Conservation (phyloP, 2,113 vertebrate species). For the Neotoma lepida region DNA sequence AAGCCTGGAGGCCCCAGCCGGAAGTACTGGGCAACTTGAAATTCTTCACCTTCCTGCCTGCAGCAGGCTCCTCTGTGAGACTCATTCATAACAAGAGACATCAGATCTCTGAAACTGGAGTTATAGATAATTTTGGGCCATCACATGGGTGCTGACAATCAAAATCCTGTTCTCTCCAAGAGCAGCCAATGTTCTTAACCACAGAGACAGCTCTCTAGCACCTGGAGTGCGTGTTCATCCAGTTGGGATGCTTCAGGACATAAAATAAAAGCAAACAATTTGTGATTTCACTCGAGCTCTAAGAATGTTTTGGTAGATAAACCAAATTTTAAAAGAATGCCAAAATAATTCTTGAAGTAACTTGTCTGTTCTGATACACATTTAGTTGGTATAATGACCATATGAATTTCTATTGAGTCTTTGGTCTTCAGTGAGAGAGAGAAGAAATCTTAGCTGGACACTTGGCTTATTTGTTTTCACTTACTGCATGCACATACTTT, state of each 20-base stretch:
- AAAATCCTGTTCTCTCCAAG: not conserved
- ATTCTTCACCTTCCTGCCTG: slow-evolving; percentile 10
- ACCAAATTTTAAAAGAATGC: not conserved
- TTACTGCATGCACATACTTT: not conserved
- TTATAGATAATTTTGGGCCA: not conserved
- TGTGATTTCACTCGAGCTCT: slow-evolving; percentile 29
- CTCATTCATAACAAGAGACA: slow-evolving; percentile 1
- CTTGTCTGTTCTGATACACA: not conserved
- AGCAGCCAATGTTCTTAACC: not conserved
- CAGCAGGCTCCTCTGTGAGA: slow-evolving; percentile 7
- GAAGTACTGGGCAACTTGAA: slow-evolving; percentile 30
- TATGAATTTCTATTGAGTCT: not conserved
- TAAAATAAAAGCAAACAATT: slow-evolving; percentile 34
- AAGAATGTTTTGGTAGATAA: slow-evolving; percentile 34
- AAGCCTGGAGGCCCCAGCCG: slow-evolving; percentile 34
- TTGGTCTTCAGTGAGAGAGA: slow-evolving; percentile 12
- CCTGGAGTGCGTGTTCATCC: not conserved
- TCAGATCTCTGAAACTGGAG: not conserved
- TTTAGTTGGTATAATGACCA: not conserved
- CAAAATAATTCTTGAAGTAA: slow-evolving; percentile 37
- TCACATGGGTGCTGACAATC: not conserved
- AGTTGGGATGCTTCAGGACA: not conserved
- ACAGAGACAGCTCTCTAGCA: not conserved
- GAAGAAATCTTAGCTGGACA: not conserved
- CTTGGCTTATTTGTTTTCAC: not conserved